Evolutionary conservation across 2,113 vertebrate species (phyloP), one percentile per base, ranked within the genome.

Genomic region (Lagenorhynchus albirostris): DNA sequence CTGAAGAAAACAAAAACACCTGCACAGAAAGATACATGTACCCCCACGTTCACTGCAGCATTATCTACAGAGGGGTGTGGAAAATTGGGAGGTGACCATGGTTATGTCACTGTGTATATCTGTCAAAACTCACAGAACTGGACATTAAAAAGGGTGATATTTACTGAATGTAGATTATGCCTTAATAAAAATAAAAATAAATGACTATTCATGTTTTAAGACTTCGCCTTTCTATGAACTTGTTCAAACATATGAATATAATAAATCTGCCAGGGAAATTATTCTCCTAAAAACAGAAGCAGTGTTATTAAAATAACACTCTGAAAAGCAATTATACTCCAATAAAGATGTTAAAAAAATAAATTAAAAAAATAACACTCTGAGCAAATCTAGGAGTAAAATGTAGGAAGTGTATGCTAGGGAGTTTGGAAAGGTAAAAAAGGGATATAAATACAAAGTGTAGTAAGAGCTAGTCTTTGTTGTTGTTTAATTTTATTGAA

Each of bases 81-180:
- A 90, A 21, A 62, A 44, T 26, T 41, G 29, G 10, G 2, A 8
- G 23, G 29, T 20, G 6, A 23, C 38, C 12, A 58, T 29, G 5
- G 2, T 44, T 23, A 14, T 0, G 1, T 26, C 33, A 21, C 8
- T 5, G 0, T n/a, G 7, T 65, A 5, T 6, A 26, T 26, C 44
- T 67, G 36, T 47, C 60, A 71, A 53, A 65, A 31, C 3, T 70
- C 47, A 58, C 0, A 33, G 23, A 93, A 44, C 0, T 11, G 3
- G 36, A 26, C 10, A 60, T 5, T 74, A 38, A 83, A 73, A 86
- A 82, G 23, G 2, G 8, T 41, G 8, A 36, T 12, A 36, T 36
- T 67, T 62, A 85, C 20, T 38, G 0, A 18, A 21, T n/a, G 20
- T 18, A 91, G 31, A 76, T 47, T 25, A 74, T 26, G 15, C 12